Evolutionary conservation across 2,797 vertebrate species (phyloP), one percentile per base, ranked within the genome.

Genomic region (Aplochiton taeniatus): DNA sequence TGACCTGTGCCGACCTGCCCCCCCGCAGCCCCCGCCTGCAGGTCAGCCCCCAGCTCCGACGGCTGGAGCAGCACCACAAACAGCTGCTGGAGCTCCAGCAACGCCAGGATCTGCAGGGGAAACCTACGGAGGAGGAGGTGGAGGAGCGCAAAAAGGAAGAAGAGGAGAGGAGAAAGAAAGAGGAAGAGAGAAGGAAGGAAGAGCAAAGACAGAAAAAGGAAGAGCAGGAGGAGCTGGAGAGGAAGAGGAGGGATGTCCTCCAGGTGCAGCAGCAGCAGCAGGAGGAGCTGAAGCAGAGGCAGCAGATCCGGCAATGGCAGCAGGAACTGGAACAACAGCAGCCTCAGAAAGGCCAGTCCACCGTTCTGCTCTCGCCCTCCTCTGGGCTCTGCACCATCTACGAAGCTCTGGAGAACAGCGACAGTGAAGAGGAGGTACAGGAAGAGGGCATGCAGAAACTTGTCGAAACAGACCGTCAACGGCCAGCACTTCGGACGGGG

Each of bases 371-470:
- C 61, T 91, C 91, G 0, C 87, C 91, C 0, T 88, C 90, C 41
- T 88, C 89, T 0, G 90, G 86, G 41, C 91, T 93, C 56, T 89
- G 93, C 78, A 97, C 95, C 49, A 97, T 97, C 76, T 97, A 95
- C 16, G 95, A 96, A 76, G 82, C 91, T 0, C 83, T 93, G 4
- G 95, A 96, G 79, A 82, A 83, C n/a, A 88, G 89, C 2, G 91
- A 84, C 0, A 73, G 88, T 42, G 89, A 93, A 55, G 90, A 84
- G 52, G 70, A 65, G 0, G 76, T 69, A 0, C 68, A 47, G 16
- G 74, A 84, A 1, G 78, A 69, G 11, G 49, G 77, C 55, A 68
- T 75, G 12, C 67, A 60, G 10, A n/a, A 17, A 0, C 4, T 11
- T 4, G 55, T 73, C n/a, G 10, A 20, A 4, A n/a, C 50, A 9